Evolutionary conservation across 2,113 vertebrate genomes (phyloP).

Genomic region (Ranitomeya imitator): DNA sequence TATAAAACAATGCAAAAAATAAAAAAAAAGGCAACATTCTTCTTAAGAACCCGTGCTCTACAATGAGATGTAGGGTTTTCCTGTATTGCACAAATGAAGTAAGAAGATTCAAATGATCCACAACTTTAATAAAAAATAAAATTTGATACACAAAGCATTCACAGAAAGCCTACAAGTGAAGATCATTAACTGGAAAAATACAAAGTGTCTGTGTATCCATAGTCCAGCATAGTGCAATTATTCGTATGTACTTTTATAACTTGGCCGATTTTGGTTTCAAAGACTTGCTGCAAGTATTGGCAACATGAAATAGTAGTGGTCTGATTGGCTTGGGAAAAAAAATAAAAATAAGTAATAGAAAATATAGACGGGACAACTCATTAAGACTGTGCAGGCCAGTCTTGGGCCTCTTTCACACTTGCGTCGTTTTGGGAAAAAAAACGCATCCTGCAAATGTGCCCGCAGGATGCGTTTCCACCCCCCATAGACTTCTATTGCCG

Average conservation of each 20-base stretch:
- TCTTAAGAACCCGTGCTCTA: conserved; percentile 39
- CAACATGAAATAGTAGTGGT: conserved; percentile 65
- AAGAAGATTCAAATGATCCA: conserved; percentile 63
- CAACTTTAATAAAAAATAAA: conserved; percentile 78
- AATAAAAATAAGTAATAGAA: no score
- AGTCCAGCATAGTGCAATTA: conserved; percentile 70
- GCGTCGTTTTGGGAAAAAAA: no score
- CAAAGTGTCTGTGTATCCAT: neutral
- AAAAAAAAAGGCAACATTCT: no score
- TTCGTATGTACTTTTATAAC: conserved; percentile 59
- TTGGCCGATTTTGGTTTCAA: conserved; percentile 73
- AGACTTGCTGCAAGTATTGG: conserved; percentile 70
- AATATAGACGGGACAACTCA: neutral
- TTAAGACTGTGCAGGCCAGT: no score
- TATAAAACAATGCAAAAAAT: no score
- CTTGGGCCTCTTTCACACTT: no score
- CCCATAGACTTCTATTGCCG: no score
- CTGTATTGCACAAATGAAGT: neutral
- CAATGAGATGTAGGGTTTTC: conserved; percentile 37
- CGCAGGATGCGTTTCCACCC: no score
- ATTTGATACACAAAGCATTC: conserved; percentile 66
- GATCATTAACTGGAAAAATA: conserved; percentile 45
- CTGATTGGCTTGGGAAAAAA: conserved; percentile 61
- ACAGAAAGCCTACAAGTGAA: conserved; percentile 60
- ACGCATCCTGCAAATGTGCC: no score